Evolutionary conservation across 1,140 invertebrate species (phyloP).

Genomic region (Ceratosolen solmsi): DNA sequence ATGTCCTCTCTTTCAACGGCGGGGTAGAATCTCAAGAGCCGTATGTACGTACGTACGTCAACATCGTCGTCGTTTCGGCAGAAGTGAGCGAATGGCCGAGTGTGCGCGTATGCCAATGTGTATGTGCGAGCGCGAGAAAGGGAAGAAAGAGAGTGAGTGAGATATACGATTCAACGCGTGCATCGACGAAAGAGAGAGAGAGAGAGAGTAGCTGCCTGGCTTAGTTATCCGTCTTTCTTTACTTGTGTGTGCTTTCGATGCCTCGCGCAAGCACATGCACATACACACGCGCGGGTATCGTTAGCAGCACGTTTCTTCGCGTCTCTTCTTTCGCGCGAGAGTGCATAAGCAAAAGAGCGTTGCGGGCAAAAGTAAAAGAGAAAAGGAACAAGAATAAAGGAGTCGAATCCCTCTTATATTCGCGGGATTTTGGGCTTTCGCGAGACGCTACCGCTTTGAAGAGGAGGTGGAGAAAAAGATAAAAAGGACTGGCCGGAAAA

Average conservation of each 20-base stretch:
- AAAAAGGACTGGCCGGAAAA: background rate
- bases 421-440: conserved; percentile 20
- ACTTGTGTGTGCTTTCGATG: conserved; percentile 15
- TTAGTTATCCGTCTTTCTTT: background rate
- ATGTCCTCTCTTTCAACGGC: conserved; percentile 19
- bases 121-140: background rate
- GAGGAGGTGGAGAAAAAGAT: background rate
- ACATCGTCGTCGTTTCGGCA: conserved; percentile 35
- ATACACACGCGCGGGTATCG: background rate
- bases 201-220: background rate
- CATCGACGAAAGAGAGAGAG: conserved; percentile 21
- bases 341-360: conserved; percentile 1
- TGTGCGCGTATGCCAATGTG: background rate
- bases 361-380: background rate
- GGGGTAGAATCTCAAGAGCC: background rate
- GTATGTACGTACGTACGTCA: conserved; percentile 34
- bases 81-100: background rate
- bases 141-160: background rate
- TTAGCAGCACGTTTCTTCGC: conserved; percentile 33
- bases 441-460: conserved; percentile 24
- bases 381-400: background rate
- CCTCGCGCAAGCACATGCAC: conserved; percentile 4
- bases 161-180: conserved; percentile 24
- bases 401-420: background rate
- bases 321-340: conserved; percentile 21